Percentiles rank a stretch among this genome's conserved stretches.
phyloP scores from a whole-genome alignment of 1,140 invertebrate species.

The Hesperophylax magnus region DNA sequence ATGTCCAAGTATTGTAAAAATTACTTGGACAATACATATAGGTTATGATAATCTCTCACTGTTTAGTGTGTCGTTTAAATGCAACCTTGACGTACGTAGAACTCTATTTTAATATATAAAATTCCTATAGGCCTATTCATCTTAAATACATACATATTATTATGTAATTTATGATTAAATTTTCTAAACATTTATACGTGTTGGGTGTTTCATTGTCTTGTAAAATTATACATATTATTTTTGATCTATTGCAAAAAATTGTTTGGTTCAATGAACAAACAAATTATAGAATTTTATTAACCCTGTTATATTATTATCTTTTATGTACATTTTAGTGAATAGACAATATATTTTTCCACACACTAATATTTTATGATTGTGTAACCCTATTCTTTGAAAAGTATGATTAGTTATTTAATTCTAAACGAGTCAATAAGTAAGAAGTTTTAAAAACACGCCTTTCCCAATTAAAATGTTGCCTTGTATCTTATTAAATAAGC shows the following conservation, averaged over 20 bases:
- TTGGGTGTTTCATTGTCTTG: too few species aligned
- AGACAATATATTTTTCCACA: conserved; percentile 30
- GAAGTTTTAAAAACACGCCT: conserved; percentile 27
- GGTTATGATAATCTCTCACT: too few species aligned
- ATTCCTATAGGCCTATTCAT: conserved; percentile 27
- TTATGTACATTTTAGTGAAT: conserved; percentile 10
- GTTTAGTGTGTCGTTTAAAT: too few species aligned
- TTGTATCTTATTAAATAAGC: conserved; percentile 37
- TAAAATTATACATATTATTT: too few species aligned
- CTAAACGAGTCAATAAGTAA: conserved; percentile 18
- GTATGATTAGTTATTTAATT: conserved; percentile 1
- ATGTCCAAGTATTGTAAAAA: too few species aligned
- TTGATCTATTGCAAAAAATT: too few species aligned
- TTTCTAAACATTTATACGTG: background rate
- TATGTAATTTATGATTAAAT: background rate
- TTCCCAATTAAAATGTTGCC: conserved; percentile 39
- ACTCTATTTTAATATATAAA: conserved; percentile 31
- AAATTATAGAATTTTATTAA: background rate
- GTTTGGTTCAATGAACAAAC: background rate
- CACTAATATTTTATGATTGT: background rate
- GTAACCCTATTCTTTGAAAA: background rate
- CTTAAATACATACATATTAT: background rate
- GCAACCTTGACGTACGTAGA: background rate
- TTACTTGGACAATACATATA: too few species aligned
- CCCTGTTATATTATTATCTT: background rate